Conservation (phyloP, 2,888 invertebrate species). For the Hirtodrosophila histrioides region DNA sequence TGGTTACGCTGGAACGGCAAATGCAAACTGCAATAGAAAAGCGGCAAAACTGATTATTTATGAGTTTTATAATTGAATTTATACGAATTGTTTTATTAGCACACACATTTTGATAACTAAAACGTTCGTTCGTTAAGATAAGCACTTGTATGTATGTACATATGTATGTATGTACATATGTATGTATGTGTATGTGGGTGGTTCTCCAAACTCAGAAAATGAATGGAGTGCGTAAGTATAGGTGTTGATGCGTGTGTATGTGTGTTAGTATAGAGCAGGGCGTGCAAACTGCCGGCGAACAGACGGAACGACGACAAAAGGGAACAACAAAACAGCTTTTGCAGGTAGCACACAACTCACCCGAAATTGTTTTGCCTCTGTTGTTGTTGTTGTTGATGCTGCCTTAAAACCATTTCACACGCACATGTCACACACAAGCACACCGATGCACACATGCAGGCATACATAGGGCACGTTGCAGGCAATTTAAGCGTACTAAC, state of each 20-base stretch:
- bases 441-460: conserved; percentile 24
- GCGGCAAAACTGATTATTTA: conserved; percentile 64
- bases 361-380: conserved; percentile 61
- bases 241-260: conserved; percentile 11
- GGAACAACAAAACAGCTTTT: conserved; percentile 28
- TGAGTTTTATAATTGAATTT: conserved; percentile 55
- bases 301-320: conserved; percentile 28
- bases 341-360: conserved; percentile 70
- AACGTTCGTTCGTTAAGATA: conserved; percentile 50
- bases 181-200: conserved; percentile 31
- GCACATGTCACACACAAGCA: conserved; percentile 66
- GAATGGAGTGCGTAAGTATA: conserved; percentile 50
- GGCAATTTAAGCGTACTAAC: conserved; percentile 35
- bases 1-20: conserved; percentile 33
- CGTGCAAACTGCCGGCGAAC: conserved; percentile 56
- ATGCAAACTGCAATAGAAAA: conserved; percentile 59
- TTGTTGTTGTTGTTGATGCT: conserved; percentile 45
- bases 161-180: conserved; percentile 31
- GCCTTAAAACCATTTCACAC: conserved; percentile 63
- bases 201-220: conserved; percentile 40
- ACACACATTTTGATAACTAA: conserved; percentile 53
- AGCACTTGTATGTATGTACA: conserved; percentile 20
- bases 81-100: conserved; percentile 48
- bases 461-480: conserved; percentile 34
- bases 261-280: conserved; percentile 34